phyloP scores from a whole-genome alignment of 2,113 vertebrate species.

The Scophthalmus maximus region DNA sequence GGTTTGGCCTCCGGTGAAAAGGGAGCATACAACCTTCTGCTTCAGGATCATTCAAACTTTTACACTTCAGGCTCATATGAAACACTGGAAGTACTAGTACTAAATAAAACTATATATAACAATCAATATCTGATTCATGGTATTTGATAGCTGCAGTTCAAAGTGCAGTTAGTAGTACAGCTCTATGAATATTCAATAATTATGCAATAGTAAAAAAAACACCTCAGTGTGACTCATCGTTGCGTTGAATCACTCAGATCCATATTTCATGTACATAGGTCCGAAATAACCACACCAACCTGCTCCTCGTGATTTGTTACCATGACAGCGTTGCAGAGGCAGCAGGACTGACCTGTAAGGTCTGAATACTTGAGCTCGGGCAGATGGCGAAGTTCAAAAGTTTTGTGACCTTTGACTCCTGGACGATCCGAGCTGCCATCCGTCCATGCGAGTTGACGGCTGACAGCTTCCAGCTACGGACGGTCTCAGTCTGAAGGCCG shows the following conservation, averaged over 20 bases:
- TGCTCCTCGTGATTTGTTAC: neutral
- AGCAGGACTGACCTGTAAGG: neutral
- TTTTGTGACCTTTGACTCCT: slow-evolving; percentile 37
- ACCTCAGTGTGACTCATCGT: too few relatives aligned
- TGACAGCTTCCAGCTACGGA: slow-evolving; percentile 31
- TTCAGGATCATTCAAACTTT: too few relatives aligned
- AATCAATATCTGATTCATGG: neutral
- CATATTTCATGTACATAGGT: neutral
- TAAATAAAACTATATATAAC: too few relatives aligned
- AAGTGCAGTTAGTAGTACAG: neutral
- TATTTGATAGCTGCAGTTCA: neutral
- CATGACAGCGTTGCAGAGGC: neutral
- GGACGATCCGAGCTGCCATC: slow-evolving; percentile 3
- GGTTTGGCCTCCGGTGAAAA: too few relatives aligned
- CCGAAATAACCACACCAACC: neutral
- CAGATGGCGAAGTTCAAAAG: slow-evolving; percentile 17
- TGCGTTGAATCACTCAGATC: neutral
- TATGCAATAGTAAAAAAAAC: neutral
- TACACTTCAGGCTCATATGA: too few relatives aligned
- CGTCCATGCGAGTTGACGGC: slow-evolving; percentile 5
- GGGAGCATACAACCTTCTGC: too few relatives aligned
- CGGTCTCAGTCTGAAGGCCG: slow-evolving; percentile 15
- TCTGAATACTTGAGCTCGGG: neutral
- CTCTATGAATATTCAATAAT: neutral
- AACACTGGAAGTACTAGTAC: too few relatives aligned